These are phyloP conservation scores for Pelobates cultripes DNA, from an alignment of 2,797 vertebrate genomes.

Conservation along the genomic window DNA sequence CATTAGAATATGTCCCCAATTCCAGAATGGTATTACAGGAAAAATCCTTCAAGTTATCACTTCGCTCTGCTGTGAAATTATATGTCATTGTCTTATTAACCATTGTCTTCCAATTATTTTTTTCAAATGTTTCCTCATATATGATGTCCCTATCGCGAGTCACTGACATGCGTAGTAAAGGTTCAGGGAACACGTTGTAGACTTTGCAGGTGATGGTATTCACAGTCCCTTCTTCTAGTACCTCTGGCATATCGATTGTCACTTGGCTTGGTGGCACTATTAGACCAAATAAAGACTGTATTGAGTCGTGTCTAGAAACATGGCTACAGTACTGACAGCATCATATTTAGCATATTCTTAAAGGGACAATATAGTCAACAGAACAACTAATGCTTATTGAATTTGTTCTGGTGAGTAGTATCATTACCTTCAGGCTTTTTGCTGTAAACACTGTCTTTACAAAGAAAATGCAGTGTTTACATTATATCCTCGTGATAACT, in stretches of 20 bases:
- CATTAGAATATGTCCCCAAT: background rate
- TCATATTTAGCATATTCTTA: too few species aligned
- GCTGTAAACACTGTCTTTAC: too few species aligned
- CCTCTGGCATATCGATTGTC: conserved; percentile 1
- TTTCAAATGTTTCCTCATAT: background rate
- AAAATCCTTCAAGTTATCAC: conserved; percentile 30
- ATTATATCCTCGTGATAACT: too few species aligned
- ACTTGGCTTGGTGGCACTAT: background rate
- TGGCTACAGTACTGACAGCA: too few species aligned
- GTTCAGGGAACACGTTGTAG: conserved; percentile 10
- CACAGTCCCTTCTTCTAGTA: conserved; percentile 20
- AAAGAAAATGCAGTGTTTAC: too few species aligned
- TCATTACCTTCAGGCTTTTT: too few species aligned
- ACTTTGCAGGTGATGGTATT: conserved; percentile 25
- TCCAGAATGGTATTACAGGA: conserved; percentile 19
- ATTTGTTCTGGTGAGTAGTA: too few species aligned
- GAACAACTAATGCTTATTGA: too few species aligned
- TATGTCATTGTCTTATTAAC: background rate
- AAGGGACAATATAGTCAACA: too few species aligned
- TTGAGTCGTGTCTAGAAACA: too few species aligned
- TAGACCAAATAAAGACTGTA: too few species aligned
- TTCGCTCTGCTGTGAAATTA: background rate
- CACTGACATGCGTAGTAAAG: conserved; percentile 14
- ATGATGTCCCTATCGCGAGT: conserved; percentile 1
- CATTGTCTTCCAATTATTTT: background rate